Percentiles rank a stretch among this genome's conserved stretches.
phyloP scores from a whole-genome alignment of 2,113 vertebrate species.

The Balaeniceps rex region DNA sequence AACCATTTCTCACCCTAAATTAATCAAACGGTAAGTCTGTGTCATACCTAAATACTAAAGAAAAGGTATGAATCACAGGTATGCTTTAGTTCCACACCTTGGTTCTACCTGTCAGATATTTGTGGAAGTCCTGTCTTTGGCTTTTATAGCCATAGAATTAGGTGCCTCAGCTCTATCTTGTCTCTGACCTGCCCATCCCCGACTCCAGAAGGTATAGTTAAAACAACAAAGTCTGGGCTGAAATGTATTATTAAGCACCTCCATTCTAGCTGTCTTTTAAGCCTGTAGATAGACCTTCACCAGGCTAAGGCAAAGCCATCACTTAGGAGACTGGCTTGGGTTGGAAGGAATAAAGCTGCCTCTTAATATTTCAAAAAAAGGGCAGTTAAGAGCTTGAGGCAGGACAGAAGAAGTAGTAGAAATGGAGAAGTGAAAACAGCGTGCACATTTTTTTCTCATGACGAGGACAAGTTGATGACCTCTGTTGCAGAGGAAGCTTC shows the following conservation, averaged over 20 bases:
- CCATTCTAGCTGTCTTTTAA: background rate
- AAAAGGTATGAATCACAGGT: background rate
- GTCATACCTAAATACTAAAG: background rate
- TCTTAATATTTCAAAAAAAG: background rate
- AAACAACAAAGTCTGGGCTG: background rate
- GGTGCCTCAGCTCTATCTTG: background rate
- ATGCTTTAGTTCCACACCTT: background rate
- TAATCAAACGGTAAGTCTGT: background rate
- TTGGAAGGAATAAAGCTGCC: background rate
- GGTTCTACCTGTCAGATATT: background rate
- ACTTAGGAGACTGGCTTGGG: background rate
- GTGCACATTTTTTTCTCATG: constrained; percentile 29
- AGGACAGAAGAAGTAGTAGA: background rate
- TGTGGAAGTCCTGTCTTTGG: background rate
- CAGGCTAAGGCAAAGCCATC: background rate
- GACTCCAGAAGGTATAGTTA: background rate
- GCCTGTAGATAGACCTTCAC: background rate
- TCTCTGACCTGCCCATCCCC: background rate
- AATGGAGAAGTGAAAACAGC: background rate
- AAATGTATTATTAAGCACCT: background rate
- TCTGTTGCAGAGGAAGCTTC: background rate
- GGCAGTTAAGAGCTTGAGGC: background rate
- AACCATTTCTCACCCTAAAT: background rate
- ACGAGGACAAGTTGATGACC: constrained; percentile 20
- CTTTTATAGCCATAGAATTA: background rate